Evolutionary conservation across 2,888 invertebrate species (phyloP).

Genomic region (Thereva nobilitata): DNA sequence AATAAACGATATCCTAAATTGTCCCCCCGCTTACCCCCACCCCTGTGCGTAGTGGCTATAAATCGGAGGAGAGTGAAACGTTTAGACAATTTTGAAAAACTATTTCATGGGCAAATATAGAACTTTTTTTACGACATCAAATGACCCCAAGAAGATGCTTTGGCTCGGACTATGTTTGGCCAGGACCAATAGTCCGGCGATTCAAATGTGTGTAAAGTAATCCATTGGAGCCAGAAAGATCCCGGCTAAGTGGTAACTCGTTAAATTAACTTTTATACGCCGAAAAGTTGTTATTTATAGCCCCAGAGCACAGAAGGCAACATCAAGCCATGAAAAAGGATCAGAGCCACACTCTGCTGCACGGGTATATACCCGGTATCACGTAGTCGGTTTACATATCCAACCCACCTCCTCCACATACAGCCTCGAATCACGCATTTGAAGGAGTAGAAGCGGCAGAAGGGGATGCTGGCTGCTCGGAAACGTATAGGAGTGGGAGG

Average conservation of each 20-base stretch:
- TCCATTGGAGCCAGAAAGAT: background rate
- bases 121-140: background rate
- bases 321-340: conserved; percentile 10
- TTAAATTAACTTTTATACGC: conserved; percentile 42
- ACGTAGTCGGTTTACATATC: too few species aligned
- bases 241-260: conserved; percentile 37
- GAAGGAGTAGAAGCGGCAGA: conserved; percentile 1
- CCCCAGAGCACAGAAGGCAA: conserved; percentile 14
- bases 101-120: conserved; percentile 29
- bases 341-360: too few species aligned
- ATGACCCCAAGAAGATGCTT: conserved; percentile 31
- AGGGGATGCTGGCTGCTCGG: background rate
- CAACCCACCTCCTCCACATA: too few species aligned
- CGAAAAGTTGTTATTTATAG: conserved; percentile 41
- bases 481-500: background rate
- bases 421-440: too few species aligned
- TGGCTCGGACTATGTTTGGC: conserved; percentile 7
- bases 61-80: conserved; percentile 33
- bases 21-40: background rate
- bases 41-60: background rate
- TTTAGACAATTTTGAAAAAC: conserved; percentile 34
- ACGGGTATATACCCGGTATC: too few species aligned
- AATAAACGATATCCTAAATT: conserved; percentile 23
- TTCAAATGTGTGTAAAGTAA: background rate
- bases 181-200: background rate